phyloP scores from a whole-genome alignment of 2,888 invertebrate species.

The Drosophila pegasa region DNA sequence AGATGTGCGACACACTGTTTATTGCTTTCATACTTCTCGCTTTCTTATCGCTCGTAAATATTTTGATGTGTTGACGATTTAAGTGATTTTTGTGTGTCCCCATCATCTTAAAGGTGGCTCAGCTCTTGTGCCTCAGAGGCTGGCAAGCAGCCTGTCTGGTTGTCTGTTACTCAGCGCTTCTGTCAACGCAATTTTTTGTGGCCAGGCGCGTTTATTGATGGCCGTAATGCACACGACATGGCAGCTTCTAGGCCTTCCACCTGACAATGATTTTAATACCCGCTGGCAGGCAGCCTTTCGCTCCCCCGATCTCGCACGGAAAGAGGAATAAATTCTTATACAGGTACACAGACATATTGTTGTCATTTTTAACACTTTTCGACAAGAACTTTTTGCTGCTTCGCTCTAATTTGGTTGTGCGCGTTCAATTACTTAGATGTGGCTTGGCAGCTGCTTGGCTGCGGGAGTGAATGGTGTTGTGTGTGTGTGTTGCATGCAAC shows the following conservation, averaged over 20 bases:
- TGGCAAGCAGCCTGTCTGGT: constrained; percentile 10
- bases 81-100: constrained; percentile 40
- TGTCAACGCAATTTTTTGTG: constrained; percentile 69
- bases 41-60: constrained; percentile 72
- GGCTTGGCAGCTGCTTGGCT: constrained; percentile 10
- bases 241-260: constrained; percentile 25
- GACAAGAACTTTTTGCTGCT: constrained; percentile 23
- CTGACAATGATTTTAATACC: constrained; percentile 75
- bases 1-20: constrained; percentile 40
- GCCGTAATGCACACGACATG: constrained; percentile 60
- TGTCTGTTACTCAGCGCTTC: constrained; percentile 36
- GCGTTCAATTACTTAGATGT: constrained; percentile 64
- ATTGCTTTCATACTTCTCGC: constrained; percentile 71
- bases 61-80: constrained; percentile 58
- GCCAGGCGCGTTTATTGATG: constrained; percentile 67
- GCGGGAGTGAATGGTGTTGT: neutral
- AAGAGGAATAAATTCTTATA: constrained; percentile 35
- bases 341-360: constrained; percentile 53
- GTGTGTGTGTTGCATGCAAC: constrained; percentile 55
- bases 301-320: neutral
- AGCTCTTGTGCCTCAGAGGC: neutral
- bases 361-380: constrained; percentile 68
- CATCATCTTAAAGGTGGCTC: constrained; percentile 27
- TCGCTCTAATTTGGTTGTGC: constrained; percentile 33
- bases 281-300: constrained; percentile 43